Evolutionary conservation across 2,888 invertebrate species (phyloP).

Genomic region (Amaurobius ferox): DNA sequence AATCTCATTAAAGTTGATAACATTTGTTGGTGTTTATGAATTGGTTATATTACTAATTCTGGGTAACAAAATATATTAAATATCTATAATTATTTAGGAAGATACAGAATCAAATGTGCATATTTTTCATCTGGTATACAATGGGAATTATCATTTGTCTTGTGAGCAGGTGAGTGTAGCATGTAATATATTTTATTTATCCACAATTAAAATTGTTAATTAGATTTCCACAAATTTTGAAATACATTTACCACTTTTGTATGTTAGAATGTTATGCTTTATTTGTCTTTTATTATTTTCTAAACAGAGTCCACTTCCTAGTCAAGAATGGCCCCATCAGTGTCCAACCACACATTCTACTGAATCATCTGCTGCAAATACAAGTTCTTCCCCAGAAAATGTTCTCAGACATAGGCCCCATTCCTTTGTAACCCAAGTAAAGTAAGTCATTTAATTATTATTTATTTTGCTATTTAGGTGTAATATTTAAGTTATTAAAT

Average conservation of each 20-base stretch:
- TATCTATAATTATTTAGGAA: conserved; percentile 27
- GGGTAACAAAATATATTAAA: not conserved
- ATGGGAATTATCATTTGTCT: not conserved
- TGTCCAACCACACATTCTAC: not conserved
- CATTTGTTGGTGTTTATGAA: no score
- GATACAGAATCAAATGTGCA: conserved; percentile 36
- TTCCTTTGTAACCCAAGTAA: not conserved
- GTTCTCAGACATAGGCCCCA: conserved; percentile 26
- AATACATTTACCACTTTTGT: not conserved
- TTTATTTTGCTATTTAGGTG: no score
- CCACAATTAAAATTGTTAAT: no score
- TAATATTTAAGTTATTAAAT: no score
- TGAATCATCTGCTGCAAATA: not conserved
- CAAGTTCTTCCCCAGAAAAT: conserved; percentile 14
- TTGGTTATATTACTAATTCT: no score
- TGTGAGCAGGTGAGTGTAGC: conserved; percentile 30
- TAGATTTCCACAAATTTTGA: no score
- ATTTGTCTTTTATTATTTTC: not conserved
- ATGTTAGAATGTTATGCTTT: not conserved
- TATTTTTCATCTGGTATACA: conserved; percentile 59
- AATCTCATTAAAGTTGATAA: no score
- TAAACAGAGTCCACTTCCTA: conserved; percentile 28
- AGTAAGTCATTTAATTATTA: conserved; percentile 19
- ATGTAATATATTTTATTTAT: no score
- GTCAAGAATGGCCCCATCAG: conserved; percentile 13